Percentiles rank a stretch among this genome's conserved stretches.
Conservation (phyloP, 2,113 vertebrate species). For the Pangasianodon hypophthalmus region DNA sequence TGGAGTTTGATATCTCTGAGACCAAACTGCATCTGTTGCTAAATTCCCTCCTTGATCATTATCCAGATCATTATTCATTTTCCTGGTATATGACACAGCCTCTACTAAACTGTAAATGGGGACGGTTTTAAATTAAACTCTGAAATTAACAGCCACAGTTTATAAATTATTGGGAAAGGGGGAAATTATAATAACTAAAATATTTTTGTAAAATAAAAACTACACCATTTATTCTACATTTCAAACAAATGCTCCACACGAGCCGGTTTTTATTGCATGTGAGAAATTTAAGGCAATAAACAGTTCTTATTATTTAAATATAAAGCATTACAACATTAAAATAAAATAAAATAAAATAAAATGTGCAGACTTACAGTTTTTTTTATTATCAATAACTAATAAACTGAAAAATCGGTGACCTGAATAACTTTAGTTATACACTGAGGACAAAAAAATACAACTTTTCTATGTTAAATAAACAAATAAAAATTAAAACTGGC, state of each 20-base stretch:
- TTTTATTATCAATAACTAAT: not conserved
- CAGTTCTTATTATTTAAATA: constrained; percentile 20
- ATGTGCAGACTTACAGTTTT: not conserved
- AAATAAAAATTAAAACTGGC: not conserved
- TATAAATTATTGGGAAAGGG: not conserved
- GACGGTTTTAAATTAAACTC: not conserved
- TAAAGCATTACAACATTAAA: constrained; percentile 12
- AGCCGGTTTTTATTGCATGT: constrained; percentile 21
- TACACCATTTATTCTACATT: not conserved
- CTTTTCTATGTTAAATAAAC: not conserved
- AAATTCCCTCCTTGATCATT: not conserved
- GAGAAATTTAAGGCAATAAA: constrained; percentile 32
- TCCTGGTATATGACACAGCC: not conserved
- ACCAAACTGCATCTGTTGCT: not conserved
- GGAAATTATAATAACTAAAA: not conserved
- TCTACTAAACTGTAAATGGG: not conserved
- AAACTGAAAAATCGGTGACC: constrained; percentile 3
- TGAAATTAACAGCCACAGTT: not conserved
- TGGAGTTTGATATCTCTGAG: not conserved
- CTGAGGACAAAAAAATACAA: not conserved
- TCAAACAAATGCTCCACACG: not conserved
- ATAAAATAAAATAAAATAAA: constrained; percentile 29
- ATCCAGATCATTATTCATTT: not conserved
- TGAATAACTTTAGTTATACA: constrained; percentile 27
- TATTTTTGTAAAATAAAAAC: not conserved